These are phyloP conservation scores for Hydrozoanthus gracilis DNA, from an alignment of 92 coral and sea anemone species.

Conservation along the genomic window DNA sequence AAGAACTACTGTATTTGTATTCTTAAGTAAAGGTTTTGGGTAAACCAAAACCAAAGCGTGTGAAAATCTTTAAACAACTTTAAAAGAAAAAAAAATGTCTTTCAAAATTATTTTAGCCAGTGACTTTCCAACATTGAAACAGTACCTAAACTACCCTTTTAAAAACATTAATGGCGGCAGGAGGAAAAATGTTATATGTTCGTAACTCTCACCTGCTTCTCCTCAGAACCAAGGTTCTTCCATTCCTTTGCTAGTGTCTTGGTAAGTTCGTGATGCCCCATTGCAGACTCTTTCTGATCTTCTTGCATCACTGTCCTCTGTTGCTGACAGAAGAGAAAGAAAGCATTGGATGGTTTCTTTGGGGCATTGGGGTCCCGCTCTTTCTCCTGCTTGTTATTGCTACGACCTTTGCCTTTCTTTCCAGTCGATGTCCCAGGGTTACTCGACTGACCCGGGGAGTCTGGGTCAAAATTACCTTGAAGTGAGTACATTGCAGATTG, in stretches of 20 bases:
- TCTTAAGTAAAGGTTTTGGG: too few species aligned
- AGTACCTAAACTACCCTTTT: too few species aligned
- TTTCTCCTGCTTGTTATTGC: slow-evolving; percentile 76
- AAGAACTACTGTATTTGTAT: too few species aligned
- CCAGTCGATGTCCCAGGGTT: slow-evolving; percentile 58
- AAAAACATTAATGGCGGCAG: too few species aligned
- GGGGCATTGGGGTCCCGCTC: slow-evolving; percentile 98
- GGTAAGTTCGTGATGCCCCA: slow-evolving; percentile 98
- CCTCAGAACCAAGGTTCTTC: slow-evolving; percentile 91
- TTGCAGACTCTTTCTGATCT: slow-evolving; percentile 87
- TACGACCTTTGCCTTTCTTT: slow-evolving; percentile 76
- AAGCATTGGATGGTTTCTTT: slow-evolving; percentile 98
- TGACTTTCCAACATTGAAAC: too few species aligned
- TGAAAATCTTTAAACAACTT: too few species aligned
- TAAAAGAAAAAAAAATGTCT: too few species aligned
- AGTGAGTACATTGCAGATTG: slow-evolving; percentile 51
- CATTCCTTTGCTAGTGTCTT: slow-evolving; percentile 96
- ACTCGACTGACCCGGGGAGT: slow-evolving; percentile 72
- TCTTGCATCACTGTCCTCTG: slow-evolving; percentile 94
- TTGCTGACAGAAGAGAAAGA: slow-evolving; percentile 96
- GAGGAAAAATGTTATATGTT: too few species aligned
- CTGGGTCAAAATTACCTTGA: slow-evolving; percentile 55
- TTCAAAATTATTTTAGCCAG: too few species aligned
- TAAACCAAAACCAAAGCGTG: too few species aligned
- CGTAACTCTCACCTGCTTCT: slow-evolving; percentile 73